Percentiles rank a stretch among this genome's conserved stretches.
Conservation (phyloP, 30 jellyfish, hydroid and myxozoan genomes). For the Turritopsis rubra region DNA sequence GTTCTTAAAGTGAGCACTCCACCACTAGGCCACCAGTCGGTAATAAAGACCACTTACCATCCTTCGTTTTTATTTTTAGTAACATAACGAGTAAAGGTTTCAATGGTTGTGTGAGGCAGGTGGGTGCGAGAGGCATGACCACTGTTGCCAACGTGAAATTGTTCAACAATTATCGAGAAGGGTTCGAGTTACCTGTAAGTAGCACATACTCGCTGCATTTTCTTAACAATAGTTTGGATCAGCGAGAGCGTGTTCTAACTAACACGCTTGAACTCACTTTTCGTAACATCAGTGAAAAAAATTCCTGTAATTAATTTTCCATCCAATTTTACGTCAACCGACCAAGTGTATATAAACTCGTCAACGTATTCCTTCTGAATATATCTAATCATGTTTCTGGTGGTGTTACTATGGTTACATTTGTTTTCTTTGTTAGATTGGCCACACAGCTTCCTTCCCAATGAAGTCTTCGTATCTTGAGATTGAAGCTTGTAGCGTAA, state of each 20-base stretch:
- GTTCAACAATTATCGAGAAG: constrained; percentile 44
- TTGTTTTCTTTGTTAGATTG: constrained; percentile 31
- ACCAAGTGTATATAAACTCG: no score
- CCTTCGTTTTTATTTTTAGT: constrained; percentile 10
- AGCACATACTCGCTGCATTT: background rate
- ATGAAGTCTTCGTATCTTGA: constrained; percentile 47
- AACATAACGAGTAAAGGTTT: constrained; percentile 34
- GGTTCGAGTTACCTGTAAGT: constrained; percentile 52
- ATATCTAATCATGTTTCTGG: no score
- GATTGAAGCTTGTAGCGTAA: constrained; percentile 44
- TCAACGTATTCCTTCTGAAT: no score
- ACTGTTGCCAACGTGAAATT: constrained; percentile 1
- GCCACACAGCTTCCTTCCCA: constrained; percentile 63
- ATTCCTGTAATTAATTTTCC: no score
- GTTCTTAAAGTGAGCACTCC: no score
- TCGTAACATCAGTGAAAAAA: no score
- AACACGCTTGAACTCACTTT: no score
- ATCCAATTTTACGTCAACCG: no score
- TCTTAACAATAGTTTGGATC: background rate
- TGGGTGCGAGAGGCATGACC: constrained; percentile 14
- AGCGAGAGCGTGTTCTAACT: no score
- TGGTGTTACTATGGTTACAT: no score
- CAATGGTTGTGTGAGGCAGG: constrained; percentile 54
- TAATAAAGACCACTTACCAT: no score
- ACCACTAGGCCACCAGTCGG: no score